phyloP scores from a whole-genome alignment of 2,888 invertebrate species.

The Alitta virens region DNA sequence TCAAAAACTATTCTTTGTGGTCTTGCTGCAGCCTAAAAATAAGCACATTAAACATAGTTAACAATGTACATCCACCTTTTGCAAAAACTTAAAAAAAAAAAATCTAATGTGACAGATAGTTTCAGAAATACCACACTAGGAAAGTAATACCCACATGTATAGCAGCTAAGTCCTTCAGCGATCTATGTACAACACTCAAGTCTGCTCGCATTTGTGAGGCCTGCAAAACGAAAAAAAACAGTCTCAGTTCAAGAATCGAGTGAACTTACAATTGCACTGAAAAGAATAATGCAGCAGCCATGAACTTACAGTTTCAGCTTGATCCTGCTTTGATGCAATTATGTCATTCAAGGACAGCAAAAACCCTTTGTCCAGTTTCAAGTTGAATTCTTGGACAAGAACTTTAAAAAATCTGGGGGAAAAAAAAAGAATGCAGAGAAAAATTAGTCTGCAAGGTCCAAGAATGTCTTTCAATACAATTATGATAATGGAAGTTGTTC shows the following conservation, averaged over 20 bases:
- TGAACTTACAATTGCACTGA: too few relatives aligned
- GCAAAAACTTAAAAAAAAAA: too few relatives aligned
- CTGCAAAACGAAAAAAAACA: slow-evolving; percentile 29
- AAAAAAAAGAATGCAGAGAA: slow-evolving; percentile 14
- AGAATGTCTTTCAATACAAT: background rate
- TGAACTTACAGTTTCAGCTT: slow-evolving; percentile 64
- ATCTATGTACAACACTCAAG: slow-evolving; percentile 40
- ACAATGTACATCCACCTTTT: too few relatives aligned
- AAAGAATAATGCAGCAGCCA: too few relatives aligned
- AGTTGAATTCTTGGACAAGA: slow-evolving; percentile 67
- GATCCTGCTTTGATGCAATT: slow-evolving; percentile 64
- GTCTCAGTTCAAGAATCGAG: too few relatives aligned
- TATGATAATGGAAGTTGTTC: too few relatives aligned
- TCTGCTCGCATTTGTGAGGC: slow-evolving; percentile 47
- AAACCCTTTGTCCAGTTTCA: slow-evolving; percentile 72
- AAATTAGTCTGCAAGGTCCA: background rate
- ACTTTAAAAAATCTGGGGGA: slow-evolving; percentile 63
- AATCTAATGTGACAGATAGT: too few relatives aligned
- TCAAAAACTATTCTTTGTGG: slow-evolving; percentile 51
- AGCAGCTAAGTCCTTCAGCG: slow-evolving; percentile 47
- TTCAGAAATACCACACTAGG: too few relatives aligned
- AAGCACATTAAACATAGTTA: background rate
- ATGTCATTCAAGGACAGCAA: slow-evolving; percentile 66
- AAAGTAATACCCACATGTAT: slow-evolving; percentile 4
- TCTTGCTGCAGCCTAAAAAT: slow-evolving; percentile 34